phyloP scores from a whole-genome alignment of 2,797 vertebrate species.

The Chelmon rostratus region DNA sequence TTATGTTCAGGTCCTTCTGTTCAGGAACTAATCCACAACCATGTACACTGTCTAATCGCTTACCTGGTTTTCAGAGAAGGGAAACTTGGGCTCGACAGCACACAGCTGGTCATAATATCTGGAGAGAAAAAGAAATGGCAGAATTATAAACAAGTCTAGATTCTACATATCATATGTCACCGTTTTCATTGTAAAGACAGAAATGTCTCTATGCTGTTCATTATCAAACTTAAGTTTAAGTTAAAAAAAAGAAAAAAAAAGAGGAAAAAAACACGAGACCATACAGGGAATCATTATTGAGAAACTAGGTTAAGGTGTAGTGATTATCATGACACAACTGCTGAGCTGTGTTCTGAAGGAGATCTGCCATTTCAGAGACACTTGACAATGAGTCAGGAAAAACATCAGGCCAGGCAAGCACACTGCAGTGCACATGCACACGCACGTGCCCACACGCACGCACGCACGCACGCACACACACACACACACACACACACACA shows the following conservation, averaged over 20 bases:
- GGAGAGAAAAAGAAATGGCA: conserved; percentile 21
- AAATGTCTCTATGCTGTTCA: not conserved
- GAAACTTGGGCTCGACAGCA: conserved; percentile 97
- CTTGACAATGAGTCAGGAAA: conserved; percentile 71
- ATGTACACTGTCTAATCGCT: conserved; percentile 29
- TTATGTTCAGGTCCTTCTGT: conserved; percentile 41
- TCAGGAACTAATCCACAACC: conserved; percentile 32
- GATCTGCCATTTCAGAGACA: conserved; percentile 35
- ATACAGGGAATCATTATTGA: not conserved
- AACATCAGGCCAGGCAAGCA: not conserved
- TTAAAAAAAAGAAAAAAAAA: not conserved
- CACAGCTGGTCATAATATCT: conserved; percentile 99
- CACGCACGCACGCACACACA: too few species aligned
- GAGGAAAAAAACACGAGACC: not conserved
- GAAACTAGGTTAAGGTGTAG: not conserved
- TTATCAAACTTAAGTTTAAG: not conserved
- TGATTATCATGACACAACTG: conserved; percentile 26
- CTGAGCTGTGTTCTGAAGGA: conserved; percentile 42
- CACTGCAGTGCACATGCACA: not conserved
- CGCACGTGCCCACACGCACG: too few species aligned
- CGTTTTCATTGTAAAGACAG: not conserved
- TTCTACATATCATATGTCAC: not conserved
- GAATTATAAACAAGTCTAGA: conserved; percentile 2
- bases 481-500: not conserved
- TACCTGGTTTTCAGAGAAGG: conserved; percentile 98